Evolutionary conservation across 2,797 vertebrate genomes (phyloP).

Genomic region (Cygnus olor): DNA sequence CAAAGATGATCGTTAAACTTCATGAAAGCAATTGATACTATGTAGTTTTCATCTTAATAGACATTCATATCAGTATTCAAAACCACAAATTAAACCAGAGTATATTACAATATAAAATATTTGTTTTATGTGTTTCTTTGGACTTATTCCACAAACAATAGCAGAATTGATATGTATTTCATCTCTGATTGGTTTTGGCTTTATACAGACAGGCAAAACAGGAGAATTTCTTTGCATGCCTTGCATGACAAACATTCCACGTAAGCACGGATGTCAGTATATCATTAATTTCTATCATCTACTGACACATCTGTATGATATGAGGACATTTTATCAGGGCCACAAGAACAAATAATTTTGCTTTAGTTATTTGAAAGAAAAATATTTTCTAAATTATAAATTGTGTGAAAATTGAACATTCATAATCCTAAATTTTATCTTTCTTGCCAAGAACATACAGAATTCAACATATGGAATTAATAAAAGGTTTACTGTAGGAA

Average conservation of each 20-base stretch:
- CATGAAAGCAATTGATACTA: background rate
- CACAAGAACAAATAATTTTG: background rate
- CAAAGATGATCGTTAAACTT: background rate
- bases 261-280: background rate
- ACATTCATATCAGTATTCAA: background rate
- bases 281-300: background rate
- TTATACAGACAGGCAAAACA: background rate
- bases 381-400: background rate
- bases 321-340: background rate
- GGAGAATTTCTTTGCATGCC: background rate
- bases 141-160: background rate
- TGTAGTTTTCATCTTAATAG: background rate
- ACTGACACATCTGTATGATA: background rate
- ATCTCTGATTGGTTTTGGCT: background rate
- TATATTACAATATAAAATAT: background rate
- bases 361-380: background rate
- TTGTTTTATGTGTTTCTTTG: background rate
- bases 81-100: background rate
- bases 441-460: background rate
- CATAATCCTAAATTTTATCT: background rate
- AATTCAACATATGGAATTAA: background rate
- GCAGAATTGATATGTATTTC: background rate
- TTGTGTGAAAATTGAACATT: background rate
- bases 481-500: background rate
- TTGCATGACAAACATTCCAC: background rate